phyloP scores from a whole-genome alignment of 2,888 invertebrate species.

The Ectobius pallidus region DNA sequence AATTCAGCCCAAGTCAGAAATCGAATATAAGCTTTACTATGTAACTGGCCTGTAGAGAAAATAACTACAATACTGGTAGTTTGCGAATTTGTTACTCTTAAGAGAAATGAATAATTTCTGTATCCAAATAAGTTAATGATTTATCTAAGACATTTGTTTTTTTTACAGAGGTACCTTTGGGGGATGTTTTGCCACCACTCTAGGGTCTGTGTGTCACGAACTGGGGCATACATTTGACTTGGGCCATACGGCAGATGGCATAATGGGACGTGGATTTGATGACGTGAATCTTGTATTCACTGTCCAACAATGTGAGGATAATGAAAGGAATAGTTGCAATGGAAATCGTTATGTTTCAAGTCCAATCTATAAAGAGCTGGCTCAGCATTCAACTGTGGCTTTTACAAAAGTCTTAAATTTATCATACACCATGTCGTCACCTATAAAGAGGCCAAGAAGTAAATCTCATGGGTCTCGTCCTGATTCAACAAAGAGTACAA shows the following conservation, averaged over 20 bases:
- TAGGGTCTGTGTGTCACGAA: conserved; percentile 93
- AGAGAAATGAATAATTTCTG: too few species aligned
- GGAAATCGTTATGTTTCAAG: conserved; percentile 63
- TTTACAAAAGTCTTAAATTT: conserved; percentile 66
- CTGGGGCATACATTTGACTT: conserved; percentile 93
- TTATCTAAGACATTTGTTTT: too few species aligned
- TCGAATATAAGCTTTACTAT: too few species aligned
- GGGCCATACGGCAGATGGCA: conserved; percentile 87
- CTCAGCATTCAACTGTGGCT: conserved; percentile 66
- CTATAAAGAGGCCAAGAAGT: conserved; percentile 30
- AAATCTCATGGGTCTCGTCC: too few species aligned
- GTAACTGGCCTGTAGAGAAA: too few species aligned
- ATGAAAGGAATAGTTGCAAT: conserved; percentile 53
- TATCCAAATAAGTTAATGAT: too few species aligned
- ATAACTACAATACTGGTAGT: too few species aligned
- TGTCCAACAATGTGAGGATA: conserved; percentile 48
- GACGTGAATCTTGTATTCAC: conserved; percentile 79
- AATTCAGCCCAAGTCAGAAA: too few species aligned
- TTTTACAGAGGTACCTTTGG: conserved; percentile 74
- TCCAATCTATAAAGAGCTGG: conserved; percentile 64
- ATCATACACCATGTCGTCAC: conserved; percentile 37
- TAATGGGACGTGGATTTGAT: conserved; percentile 93
- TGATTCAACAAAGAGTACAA: not conserved
- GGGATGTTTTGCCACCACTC: conserved; percentile 86
- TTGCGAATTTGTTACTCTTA: too few species aligned